A percentile compares a stretch with the other conserved stretches of the same genome.
These are phyloP conservation scores for Nomada ferruginata DNA, from an alignment of 2,888 invertebrate species.

Conservation along the genomic window DNA sequence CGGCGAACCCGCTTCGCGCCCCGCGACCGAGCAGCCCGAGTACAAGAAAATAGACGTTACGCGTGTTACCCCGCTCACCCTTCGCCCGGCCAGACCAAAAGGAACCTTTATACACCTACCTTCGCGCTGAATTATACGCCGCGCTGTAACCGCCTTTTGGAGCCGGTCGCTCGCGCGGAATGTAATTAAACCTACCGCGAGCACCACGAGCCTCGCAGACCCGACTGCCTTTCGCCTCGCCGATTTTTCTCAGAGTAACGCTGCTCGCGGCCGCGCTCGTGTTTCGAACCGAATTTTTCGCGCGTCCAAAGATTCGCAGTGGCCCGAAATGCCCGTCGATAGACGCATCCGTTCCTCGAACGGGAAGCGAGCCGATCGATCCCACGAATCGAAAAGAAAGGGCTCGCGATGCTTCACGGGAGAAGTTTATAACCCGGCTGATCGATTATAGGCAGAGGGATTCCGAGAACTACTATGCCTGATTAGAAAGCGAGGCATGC, in stretches of 20 bases:
- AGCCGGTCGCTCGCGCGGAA: conserved; percentile 51
- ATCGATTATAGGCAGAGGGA: conserved; percentile 80
- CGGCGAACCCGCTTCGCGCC: neutral
- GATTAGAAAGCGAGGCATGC: conserved; percentile 79
- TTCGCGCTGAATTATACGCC: conserved; percentile 51
- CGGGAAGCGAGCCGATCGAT: conserved; percentile 48
- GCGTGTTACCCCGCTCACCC: conserved; percentile 17
- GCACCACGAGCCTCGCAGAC: neutral
- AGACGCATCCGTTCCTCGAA: conserved; percentile 6
- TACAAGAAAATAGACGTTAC: neutral
- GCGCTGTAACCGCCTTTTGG: conserved; percentile 40
- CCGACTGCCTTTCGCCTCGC: conserved; percentile 46
- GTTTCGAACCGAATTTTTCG: too few species aligned
- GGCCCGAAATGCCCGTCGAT: neutral
- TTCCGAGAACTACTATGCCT: conserved; percentile 82
- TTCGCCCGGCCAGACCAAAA: conserved; percentile 20
- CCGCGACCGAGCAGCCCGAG: neutral
- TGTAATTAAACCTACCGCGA: conserved; percentile 59
- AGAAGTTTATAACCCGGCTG: conserved; percentile 79
- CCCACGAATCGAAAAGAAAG: conserved; percentile 19
- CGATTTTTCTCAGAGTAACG: conserved; percentile 54
- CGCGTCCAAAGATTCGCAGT: neutral
- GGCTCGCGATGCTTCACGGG: conserved; percentile 58
- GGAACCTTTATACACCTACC: conserved; percentile 34
- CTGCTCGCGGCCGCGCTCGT: neutral